Percentiles rank a stretch among this genome's conserved stretches.
Evolutionary conservation across 2,113 vertebrate genomes (phyloP).

Genomic region (Lipotes vexillifer): DNA sequence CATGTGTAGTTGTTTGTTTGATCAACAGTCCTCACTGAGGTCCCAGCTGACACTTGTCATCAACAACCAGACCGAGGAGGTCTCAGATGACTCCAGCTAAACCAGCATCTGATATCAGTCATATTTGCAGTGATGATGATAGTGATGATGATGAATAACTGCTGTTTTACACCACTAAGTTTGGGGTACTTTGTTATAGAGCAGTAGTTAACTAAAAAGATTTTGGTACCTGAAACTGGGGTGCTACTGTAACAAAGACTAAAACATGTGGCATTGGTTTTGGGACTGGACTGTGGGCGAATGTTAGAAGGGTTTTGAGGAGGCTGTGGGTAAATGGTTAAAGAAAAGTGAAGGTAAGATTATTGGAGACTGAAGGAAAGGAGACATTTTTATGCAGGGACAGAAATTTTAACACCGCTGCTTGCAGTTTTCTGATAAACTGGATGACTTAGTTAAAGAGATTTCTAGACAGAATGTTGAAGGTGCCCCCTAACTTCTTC

Average conservation of each 20-base stretch:
- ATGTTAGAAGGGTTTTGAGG: neutral
- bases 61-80: neutral
- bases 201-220: neutral
- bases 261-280: neutral
- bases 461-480: neutral
- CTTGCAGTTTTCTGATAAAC: neutral
- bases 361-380: neutral
- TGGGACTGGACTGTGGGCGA: neutral
- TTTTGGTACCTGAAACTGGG: neutral
- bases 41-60: neutral
- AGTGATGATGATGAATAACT: neutral
- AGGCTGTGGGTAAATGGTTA: neutral
- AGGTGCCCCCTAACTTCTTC: neutral
- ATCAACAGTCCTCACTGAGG: neutral
- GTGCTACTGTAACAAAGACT: neutral
- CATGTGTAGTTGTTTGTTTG: neutral
- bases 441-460: neutral
- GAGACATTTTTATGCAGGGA: neutral
- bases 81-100: neutral
- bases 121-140: neutral
- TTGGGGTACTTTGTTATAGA: neutral
- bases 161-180: neutral
- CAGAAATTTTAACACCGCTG: neutral
- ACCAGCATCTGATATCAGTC: neutral
- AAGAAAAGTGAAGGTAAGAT: neutral